Evolutionary conservation across 2,113 vertebrate genomes (phyloP).

Genomic region (Cynocephalus volans): DNA sequence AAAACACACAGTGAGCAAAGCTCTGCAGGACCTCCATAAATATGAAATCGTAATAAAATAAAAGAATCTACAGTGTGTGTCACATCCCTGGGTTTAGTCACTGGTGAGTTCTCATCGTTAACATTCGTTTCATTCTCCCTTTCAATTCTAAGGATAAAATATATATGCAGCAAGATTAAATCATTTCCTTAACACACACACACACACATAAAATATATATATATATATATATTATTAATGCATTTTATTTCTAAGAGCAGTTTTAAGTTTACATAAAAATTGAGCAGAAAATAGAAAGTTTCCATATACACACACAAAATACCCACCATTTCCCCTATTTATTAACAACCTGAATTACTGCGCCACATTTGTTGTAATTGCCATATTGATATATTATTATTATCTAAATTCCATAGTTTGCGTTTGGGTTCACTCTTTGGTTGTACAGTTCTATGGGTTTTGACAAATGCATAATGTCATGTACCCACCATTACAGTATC

Average conservation of each 20-base stretch:
- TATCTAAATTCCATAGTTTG: not conserved
- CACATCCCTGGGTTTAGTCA: not conserved
- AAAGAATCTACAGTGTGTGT: not conserved
- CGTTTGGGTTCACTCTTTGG: not conserved
- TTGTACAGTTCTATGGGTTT: not conserved
- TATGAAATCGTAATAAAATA: not conserved
- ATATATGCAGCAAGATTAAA: not conserved
- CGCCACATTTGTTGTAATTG: not conserved
- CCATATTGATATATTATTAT: not conserved
- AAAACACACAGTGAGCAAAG: not conserved
- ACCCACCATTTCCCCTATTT: not conserved
- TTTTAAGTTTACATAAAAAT: not conserved
- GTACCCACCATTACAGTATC: not conserved
- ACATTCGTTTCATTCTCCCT: not conserved
- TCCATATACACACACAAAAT: not conserved
- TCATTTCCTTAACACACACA: not conserved
- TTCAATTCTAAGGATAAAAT: not conserved
- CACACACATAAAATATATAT: too few relatives aligned
- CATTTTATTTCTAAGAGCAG: not conserved
- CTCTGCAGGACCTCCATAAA: not conserved
- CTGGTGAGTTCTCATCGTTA: not conserved
- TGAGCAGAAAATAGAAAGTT: not conserved
- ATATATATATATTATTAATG: not conserved
- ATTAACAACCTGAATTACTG: not conserved
- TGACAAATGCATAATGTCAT: not conserved